Percentiles rank a stretch among this genome's conserved stretches.
Evolutionary conservation across 2,888 invertebrate species (phyloP).

Genomic region (Venusia cambrica): DNA sequence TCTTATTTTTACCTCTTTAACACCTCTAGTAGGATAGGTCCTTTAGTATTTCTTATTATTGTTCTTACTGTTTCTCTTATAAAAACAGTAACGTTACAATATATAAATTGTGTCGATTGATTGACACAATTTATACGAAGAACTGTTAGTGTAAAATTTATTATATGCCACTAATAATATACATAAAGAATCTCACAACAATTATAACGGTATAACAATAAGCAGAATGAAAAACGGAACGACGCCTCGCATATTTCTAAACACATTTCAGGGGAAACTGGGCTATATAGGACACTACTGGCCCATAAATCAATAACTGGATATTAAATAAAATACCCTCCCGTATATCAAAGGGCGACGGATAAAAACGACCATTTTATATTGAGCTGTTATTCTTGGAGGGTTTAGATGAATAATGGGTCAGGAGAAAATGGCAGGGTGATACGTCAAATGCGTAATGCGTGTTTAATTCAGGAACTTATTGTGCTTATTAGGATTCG

Average conservation of each 20-base stretch:
- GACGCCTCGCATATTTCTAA: conserved; percentile 52
- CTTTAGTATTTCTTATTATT: too few relatives aligned
- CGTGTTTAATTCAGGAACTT: conserved; percentile 63
- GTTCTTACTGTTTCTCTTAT: too few relatives aligned
- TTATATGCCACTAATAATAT: neutral
- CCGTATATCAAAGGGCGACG: conserved; percentile 63
- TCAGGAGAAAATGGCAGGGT: conserved; percentile 38
- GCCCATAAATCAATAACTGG: conserved; percentile 71
- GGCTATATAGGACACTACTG: conserved; percentile 45
- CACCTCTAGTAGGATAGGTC: too few relatives aligned
- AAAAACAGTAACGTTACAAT: too few relatives aligned
- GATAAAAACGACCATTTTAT: conserved; percentile 52
- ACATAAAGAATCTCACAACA: conserved; percentile 11
- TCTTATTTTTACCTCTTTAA: too few relatives aligned
- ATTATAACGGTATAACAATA: conserved; percentile 33
- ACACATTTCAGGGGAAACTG: conserved; percentile 51
- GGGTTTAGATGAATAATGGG: conserved; percentile 27
- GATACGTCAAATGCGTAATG: conserved; percentile 59
- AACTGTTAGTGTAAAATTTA: too few relatives aligned
- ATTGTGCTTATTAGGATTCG: conserved; percentile 61
- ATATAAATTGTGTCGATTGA: too few relatives aligned
- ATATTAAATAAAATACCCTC: conserved; percentile 73
- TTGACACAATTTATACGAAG: too few relatives aligned
- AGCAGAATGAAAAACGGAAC: conserved; percentile 42
- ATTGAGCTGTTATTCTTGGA: conserved; percentile 35